Base-by-base conservation (phyloP, 2,888 invertebrate species). In the Serrognathus titanus region DNA sequence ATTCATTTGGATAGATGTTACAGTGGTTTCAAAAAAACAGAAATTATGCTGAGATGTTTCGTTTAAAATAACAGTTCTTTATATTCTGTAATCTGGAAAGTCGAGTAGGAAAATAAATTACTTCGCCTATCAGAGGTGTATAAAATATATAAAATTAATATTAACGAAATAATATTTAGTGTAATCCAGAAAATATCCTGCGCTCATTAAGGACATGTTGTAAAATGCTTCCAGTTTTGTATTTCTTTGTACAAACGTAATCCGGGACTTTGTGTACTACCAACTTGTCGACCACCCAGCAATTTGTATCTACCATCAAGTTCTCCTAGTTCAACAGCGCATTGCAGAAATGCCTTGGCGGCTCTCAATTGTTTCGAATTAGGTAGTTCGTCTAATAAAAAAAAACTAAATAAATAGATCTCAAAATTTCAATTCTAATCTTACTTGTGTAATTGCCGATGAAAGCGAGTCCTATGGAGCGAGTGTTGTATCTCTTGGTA, bases 391-490 rank as follows among this genome's bases (percentile, higher is more conserved):
- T 74, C 74, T 79, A 65, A 57, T 31, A 31, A 31, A 31, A 2
- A 20, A 31, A 2, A 31, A 31, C 7, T 31, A 31, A 31, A 31
- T 31, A 31, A 31, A 31, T 31, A 1, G 11, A 46, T 12, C 12
- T 6, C 24, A 31, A 7, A 31, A 6, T 31, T 31, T 31, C 5
- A 31, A 45, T 24, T 24, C 16, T 31, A 36, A 37, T 12, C 46
- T 36, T 49, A 49, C 83, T 71, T 61, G 73, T 73, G 63, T 80
- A 84, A 62, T 81, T 78, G n/a, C 85, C 86, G 35, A 85, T 79
- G 55, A 86, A 85, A 2, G 79, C 79, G n/a, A 85, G 75, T 1
- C 82, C 81, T 1, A 85, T 63, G 0, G 85, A 79, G 65, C 77
- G 79, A 31, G 72, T 75, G 61, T 85, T 85, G 62, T 81, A 84